Evolutionary conservation across 2,113 vertebrate genomes (phyloP), one percentile per base, ranked within the genome.

Genomic region (Hemibagrus wyckioides): DNA sequence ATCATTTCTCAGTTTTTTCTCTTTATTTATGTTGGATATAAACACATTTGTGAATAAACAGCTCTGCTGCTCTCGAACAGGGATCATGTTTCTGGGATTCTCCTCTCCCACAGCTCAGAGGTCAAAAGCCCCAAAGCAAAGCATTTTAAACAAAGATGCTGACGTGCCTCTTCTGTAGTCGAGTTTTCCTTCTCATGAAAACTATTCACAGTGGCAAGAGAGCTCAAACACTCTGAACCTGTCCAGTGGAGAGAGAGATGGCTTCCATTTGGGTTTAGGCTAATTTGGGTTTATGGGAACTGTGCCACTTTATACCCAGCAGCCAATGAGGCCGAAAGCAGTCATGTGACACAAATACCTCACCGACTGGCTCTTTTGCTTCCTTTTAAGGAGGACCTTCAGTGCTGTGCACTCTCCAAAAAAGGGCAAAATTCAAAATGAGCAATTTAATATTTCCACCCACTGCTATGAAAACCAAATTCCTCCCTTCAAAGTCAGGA

Each of bases 381-480:
- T 81, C 94, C 94, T 93, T 95, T 92, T 94, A 95, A 92, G 94
- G 94, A 91, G 80, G 80, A 54, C 63, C 73, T 88, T 90, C 88
- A 85, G 81, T 69, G 80, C 89, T 56, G 30, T 80, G 80, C 65
- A 80, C 86, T 89, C 90, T 90, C 93, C 92, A 93, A 94, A 94
- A 93, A 95, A 92, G 94, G 93, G 73, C 89, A 94, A 30, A 81
- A 80, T 92, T 91, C 80, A 88, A 83, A 89, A 92, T 84, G 69
- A 88, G 89, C 89, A 54, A 89, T 92, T 84, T 91, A 91, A 92
- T 93, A 93, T 94, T 94, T 93, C 90, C 90, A 89, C 69, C 86
- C 86, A 82, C 85, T 77, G 90, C 83, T 89, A 76, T 85, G 85
- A 88, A 85, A 88, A 88, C 67, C 84, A 36, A 89, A 92, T 91